Evolutionary conservation across 2,113 vertebrate species (phyloP), one percentile per base, ranked within the genome.

Genomic region (Thinocorus orbignyianus): DNA sequence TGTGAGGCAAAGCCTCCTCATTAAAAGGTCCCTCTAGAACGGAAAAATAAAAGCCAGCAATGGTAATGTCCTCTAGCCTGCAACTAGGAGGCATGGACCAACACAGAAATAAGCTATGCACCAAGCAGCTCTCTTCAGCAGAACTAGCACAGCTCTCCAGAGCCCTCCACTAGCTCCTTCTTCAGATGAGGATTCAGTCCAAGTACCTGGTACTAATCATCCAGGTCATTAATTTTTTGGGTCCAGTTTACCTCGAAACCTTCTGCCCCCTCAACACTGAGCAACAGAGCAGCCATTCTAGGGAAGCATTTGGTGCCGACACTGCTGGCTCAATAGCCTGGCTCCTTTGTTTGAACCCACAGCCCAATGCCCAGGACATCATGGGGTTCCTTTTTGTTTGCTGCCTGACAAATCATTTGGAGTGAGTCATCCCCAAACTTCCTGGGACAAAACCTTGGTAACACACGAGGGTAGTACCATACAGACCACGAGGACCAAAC

Each of bases 1-100:
- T 78, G 61, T 77, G 48, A 94, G 44, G 95, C 88, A 96, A 96
- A 93, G 57, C 65, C 61, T 91, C 39, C 94, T 95, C 65, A 69
- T 96, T 97, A 95, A 92, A 93, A 79, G 22, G 80, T 91, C 92
- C 89, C 89, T 87, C 35, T 66, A 83, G 93, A 86, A 93, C 13
- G 52, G 60, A 51, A 92, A 91, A 96, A 91, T 91, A 92, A 95
- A 95, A 93, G 48, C 26, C 69, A 92, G 76, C 71, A 72, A 72
- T 69, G 35, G 65, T 81, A 92, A 93, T 9, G 66, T 88, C 92
- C 92, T 74, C 70, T 82, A 95, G 89, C 86, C 58, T 88, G 89
- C 57, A 33, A 82, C 61, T 54, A 60, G 22, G 57, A 90, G 80
- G 69, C 82, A 88, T 49, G 77, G 80, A 92, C 88, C 87, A 74